Conservation (phyloP, 2,113 vertebrate genomes). For the Cavia aperea region DNA sequence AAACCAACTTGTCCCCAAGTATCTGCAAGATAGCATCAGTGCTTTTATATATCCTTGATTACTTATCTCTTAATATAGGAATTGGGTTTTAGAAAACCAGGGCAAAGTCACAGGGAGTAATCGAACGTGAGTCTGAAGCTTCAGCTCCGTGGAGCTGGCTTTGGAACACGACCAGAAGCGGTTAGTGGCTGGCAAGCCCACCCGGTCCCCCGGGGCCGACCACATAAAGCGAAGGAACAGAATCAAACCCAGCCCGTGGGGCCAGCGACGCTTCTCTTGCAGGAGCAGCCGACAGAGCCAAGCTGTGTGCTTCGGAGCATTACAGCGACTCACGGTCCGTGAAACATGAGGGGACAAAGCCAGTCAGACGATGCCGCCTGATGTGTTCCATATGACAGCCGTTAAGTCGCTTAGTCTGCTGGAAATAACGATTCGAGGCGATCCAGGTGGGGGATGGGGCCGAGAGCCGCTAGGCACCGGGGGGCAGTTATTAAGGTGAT, state of each 20-base stretch:
- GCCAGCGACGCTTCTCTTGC: background rate
- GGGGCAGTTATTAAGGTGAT: no score
- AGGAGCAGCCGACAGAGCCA: slow-evolving; percentile 47
- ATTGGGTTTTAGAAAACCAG: background rate
- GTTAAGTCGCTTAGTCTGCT: slow-evolving; percentile 19
- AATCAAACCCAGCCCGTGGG: background rate
- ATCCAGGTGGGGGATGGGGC: slow-evolving; percentile 12
- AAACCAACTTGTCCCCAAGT: background rate
- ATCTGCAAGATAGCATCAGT: background rate
- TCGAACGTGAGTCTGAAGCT: background rate
- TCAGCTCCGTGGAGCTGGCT: background rate
- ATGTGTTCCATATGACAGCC: slow-evolving; percentile 60
- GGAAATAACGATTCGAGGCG: slow-evolving; percentile 59
- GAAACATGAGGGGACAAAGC: slow-evolving; percentile 58
- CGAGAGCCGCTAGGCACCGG: background rate
- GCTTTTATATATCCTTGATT: background rate
- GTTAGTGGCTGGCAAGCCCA: background rate
- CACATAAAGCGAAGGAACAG: slow-evolving; percentile 9
- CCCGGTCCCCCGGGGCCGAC: background rate
- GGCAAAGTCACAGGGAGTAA: background rate
- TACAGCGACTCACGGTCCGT: background rate
- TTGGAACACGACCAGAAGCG: background rate
- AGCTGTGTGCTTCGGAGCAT: slow-evolving; percentile 34
- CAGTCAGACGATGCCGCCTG: slow-evolving; percentile 49
- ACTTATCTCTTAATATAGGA: background rate